Base-by-base conservation (phyloP, 2,888 invertebrate genomes). In the Bimastos eiseni region DNA sequence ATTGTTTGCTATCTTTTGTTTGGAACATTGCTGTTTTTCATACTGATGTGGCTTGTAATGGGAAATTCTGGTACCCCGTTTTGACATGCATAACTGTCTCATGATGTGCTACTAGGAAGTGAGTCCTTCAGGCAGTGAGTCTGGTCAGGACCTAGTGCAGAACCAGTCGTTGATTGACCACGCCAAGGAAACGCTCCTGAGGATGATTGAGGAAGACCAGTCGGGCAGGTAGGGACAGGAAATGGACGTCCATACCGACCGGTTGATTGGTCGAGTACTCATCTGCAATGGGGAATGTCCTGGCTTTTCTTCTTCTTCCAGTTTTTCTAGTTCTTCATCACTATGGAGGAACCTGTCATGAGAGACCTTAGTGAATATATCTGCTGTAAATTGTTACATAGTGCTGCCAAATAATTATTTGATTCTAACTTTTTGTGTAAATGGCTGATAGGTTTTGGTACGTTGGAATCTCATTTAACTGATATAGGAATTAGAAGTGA, bases 11-110 rank as follows among this genome's bases (percentile, higher is more conserved):
- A n/a, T n/a, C 70, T n/a, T 13, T n/a, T 70, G 49, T 13, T n/a
- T 70, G 4, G 70, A 70, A 70, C n/a, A n/a, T n/a, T 70, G 17
- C 70, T 70, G 70, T 70, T 30, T 5, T 70, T 70, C 8, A 11
- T 13, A 70, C 70, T 70, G 70, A n/a, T n/a, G 70, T 70, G 70
- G n/a, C 8, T 70, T 70, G 11, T 70, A 70, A n/a, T n/a, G n/a
- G 5, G n/a, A 70, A 30, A 30, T 70, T 6, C 70, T 70, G 70
- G 70, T 70, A 70, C 70, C 70, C 70, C n/a, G 70, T 70, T 70
- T 70, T 70, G 70, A 70, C n/a, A 70, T 70, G 70, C n/a, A n/a
- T 70, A 70, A 70, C 37, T 86, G 86, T 86, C 36, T 86, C 37
- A 33, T 86, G 34, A 34, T 86, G 37, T 37, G 37, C 37, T 86